A percentile compares a stretch with the other conserved stretches of the same genome.
phyloP scores from a whole-genome alignment of 1,140 invertebrate species.

The Drosophila nebulosa region DNA sequence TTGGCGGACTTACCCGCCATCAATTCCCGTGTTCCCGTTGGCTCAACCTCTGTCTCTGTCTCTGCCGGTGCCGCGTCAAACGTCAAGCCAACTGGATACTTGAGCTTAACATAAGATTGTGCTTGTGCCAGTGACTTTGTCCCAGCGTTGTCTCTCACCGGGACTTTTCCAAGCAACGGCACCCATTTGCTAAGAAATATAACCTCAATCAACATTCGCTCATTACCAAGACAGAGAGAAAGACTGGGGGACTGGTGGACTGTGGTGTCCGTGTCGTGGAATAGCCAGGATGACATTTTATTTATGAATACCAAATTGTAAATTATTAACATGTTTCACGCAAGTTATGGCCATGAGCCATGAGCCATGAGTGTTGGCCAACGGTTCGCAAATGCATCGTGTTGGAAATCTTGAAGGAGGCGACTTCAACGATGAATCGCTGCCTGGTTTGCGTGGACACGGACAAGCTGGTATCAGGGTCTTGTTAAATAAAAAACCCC shows the following conservation, averaged over 20 bases:
- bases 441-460: slow-evolving; percentile 39
- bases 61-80: slow-evolving; percentile 50
- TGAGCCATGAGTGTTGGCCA: slow-evolving; percentile 35
- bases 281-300: slow-evolving; percentile 74
- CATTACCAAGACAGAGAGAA: slow-evolving; percentile 46
- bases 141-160: not conserved
- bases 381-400: slow-evolving; percentile 9
- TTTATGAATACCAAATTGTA: slow-evolving; percentile 80
- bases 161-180: slow-evolving; percentile 56
- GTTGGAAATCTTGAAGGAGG: not conserved
- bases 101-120: slow-evolving; percentile 42
- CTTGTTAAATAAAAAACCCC: slow-evolving; percentile 63
- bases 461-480: slow-evolving; percentile 48
- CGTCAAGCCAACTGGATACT: slow-evolving; percentile 52
- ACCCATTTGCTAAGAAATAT: slow-evolving; percentile 78
- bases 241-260: not conserved
- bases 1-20: slow-evolving; percentile 35
- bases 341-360: slow-evolving; percentile 67
- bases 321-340: slow-evolving; percentile 80
- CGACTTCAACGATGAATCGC: slow-evolving; percentile 44
- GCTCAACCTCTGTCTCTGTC: too few relatives aligned
- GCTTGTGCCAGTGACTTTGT: not conserved
- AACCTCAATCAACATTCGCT: slow-evolving; percentile 79
- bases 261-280: slow-evolving; percentile 35
- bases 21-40: slow-evolving; percentile 10